phyloP scores from a whole-genome alignment of 30 jellyfish, hydroid and myxozoan genomes.

The Morbakka virulenta region DNA sequence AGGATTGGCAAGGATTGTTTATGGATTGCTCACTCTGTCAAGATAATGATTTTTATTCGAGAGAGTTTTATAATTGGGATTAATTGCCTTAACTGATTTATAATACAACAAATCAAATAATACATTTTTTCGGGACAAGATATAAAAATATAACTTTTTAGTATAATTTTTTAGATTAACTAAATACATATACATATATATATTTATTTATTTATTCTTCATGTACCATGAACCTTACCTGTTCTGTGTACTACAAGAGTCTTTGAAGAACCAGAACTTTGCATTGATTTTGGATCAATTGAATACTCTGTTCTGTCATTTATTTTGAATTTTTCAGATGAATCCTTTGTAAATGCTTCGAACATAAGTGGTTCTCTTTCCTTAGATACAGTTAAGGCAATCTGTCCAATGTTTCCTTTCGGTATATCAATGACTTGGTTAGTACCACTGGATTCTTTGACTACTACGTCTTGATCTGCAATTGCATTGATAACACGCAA shows the following conservation, averaged over 20 bases:
- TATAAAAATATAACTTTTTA: too few relatives aligned
- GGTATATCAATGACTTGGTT: conserved; percentile 57
- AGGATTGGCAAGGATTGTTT: too few relatives aligned
- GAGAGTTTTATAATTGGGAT: too few relatives aligned
- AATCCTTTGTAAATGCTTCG: conserved; percentile 38
- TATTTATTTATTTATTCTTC: too few relatives aligned
- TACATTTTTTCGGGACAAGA: too few relatives aligned
- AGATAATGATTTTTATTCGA: too few relatives aligned
- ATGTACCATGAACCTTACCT: too few relatives aligned
- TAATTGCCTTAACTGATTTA: too few relatives aligned
- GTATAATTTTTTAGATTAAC: too few relatives aligned
- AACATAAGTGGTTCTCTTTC: conserved; percentile 40
- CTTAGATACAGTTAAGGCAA: conserved; percentile 49
- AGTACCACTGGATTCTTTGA: conserved; percentile 75
- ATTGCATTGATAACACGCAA: conserved; percentile 42
- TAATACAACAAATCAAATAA: too few relatives aligned
- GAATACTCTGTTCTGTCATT: conserved; percentile 44
- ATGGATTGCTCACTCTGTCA: too few relatives aligned
- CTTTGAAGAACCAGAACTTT: conserved; percentile 52
- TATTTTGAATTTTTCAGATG: conserved; percentile 33
- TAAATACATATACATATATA: too few relatives aligned
- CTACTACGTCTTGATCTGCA: conserved; percentile 82
- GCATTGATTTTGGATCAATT: conserved; percentile 29
- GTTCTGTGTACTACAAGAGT: conserved; percentile 34
- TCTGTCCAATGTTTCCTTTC: conserved; percentile 53